phyloP scores from a whole-genome alignment of 2,113 vertebrate genomes.

The Cololabis saira region DNA sequence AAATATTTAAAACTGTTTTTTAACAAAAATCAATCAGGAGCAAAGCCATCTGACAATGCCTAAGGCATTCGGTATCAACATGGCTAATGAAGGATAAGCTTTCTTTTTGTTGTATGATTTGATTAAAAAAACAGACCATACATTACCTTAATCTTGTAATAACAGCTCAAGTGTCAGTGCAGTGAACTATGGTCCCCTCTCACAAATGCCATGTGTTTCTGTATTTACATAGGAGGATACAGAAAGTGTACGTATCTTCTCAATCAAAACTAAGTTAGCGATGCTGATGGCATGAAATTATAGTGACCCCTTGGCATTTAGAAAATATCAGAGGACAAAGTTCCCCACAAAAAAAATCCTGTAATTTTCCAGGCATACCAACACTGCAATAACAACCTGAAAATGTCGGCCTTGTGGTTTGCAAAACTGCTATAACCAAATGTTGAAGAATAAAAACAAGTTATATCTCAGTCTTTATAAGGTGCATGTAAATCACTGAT shows the following conservation, averaged over 20 bases:
- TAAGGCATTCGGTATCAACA: too few relatives aligned
- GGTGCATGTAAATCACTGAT: background rate
- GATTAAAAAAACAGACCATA: too few relatives aligned
- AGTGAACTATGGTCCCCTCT: background rate
- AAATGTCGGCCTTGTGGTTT: conserved; percentile 6
- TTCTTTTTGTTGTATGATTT: too few relatives aligned
- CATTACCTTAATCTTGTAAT: too few relatives aligned
- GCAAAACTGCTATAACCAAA: conserved; percentile 6
- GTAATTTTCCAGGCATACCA: conserved; percentile 24
- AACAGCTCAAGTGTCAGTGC: background rate
- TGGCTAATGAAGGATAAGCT: too few relatives aligned
- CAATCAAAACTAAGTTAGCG: conserved; percentile 35
- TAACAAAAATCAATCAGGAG: too few relatives aligned
- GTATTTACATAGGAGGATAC: background rate
- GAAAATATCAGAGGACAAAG: conserved; percentile 46
- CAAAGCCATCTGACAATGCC: too few relatives aligned
- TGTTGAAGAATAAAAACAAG: background rate
- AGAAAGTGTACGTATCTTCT: background rate
- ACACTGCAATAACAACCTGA: background rate
- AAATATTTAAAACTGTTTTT: too few relatives aligned
- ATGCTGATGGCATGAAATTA: conserved; percentile 50
- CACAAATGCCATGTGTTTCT: background rate
- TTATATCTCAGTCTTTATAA: background rate
- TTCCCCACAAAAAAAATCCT: background rate
- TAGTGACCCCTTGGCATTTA: conserved; percentile 67